Base-by-base conservation (phyloP, 2,113 vertebrate species). In the Sander vitreus region DNA sequence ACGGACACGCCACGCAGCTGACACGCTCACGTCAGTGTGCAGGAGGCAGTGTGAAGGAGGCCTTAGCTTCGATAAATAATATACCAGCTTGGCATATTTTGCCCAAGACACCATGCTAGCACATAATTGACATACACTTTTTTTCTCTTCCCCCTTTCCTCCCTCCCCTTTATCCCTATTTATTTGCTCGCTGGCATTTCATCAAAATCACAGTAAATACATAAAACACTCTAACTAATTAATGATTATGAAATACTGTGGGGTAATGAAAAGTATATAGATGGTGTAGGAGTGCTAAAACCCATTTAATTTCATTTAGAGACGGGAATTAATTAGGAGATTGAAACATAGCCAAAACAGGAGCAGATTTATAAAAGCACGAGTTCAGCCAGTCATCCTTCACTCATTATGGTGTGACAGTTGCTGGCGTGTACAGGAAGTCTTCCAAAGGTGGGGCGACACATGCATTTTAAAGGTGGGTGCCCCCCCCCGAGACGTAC, bases 201-300 rank as follows among this genome's bases (percentile, higher is more conserved):
- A 82, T 91, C 91, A 93, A 87, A 92, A 92, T 77, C 73, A 30
- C 76, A 86, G 85, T 83, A 93, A 95, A 95, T 92, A 88, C 88
- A 92, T 93, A 88, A 94, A 94, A 88, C 88, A 91, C 90, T 93
- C 81, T 45, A 75, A 81, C 73, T 93, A 94, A 95, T 94, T 87
- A 93, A 94, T 91, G 91, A 88, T 90, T 90, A 80, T 43, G 76
- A 79, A 78, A 89, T 64, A 81, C 88, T 87, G 85, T 77, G 47
- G 79, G 74, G 85, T 85, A 88, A 88, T 90, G 89, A 91, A 88
- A 91, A 90, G 90, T 89, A 78, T 91, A 90, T 92, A 84, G 89
- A 92, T 92, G 90, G 77, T 88, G 90, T 84, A 92, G 90, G 89
- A 94, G 91, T 89, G 84, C 81, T 89, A 84, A 93, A 94, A 91